Base-by-base conservation (phyloP, 2,113 vertebrate species). In the Hemicordylus capensis region DNA sequence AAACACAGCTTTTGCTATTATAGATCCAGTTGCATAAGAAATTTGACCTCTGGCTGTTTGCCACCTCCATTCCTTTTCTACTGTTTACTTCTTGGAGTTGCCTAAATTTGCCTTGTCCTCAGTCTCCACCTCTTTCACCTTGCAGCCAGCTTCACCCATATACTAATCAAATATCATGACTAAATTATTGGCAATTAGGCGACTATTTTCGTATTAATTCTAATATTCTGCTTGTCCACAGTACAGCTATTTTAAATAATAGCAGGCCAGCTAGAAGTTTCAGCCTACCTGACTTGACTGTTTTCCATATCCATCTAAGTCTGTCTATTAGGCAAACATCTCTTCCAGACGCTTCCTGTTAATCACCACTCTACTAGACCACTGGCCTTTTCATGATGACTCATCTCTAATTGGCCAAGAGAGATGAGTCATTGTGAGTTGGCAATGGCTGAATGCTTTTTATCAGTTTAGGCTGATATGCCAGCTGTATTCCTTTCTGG, bases 1-100 rank as follows among this genome's bases (percentile, higher is more conserved):
- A 89, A 80, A 58, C 86, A 83, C 15, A 67, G 17, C 24, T 51
- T 84, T 56, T 66, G 82, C 44, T 59, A 26, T 64, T 48, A 3
- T 39, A 54, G 34, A 39, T 80, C 12, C 34, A 48, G 4, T 6
- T 26, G 11, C 3, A 64, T 20, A 73, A 54, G 59, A 88, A 89
- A 80, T 79, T n/a, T 84, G 26, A 5, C 6, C 5, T 7, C 51
- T 31, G 7, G 1, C 1, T 85, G 87, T 75, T 61, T 77, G 28
- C 19, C 34, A 3, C 48, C 31, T 20, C 87, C 26, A 28, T 3
- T 4, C 42, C 4, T 87, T 76, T 76, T 61, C 34, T 8, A 80
- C 0, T 9, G 0, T 90, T 90, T 37, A 64, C 79, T 80, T 51
- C 9, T 37, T 28, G 1, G 8, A 3, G 15, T 76, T 34, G 64